phyloP scores from a whole-genome alignment of 35 echinoderm and acorn worm species.

The Acanthaster planci region DNA sequence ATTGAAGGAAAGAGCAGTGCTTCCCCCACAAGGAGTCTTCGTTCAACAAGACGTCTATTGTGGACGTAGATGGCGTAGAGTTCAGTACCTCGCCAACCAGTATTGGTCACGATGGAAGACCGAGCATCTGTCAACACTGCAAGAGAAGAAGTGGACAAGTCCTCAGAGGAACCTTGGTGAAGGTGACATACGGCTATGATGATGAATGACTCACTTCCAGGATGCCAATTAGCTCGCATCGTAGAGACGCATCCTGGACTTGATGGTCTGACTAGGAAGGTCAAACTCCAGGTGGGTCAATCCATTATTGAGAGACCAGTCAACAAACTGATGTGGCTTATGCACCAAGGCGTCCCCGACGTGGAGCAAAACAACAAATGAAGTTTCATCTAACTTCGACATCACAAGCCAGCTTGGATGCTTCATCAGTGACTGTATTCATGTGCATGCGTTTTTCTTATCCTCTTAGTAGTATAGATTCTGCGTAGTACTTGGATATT shows the following conservation, averaged over 20 bases:
- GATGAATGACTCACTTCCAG: constrained; percentile 32
- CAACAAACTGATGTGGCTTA: neutral
- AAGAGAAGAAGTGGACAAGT: constrained; percentile 59
- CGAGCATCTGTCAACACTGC: constrained; percentile 60
- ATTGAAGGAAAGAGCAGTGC: constrained; percentile 58
- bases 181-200: constrained; percentile 68
- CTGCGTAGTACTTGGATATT: too few species aligned
- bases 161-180: constrained; percentile 38
- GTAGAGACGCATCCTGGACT: constrained; percentile 31
- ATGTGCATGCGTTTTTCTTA: too few species aligned
- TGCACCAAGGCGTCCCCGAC: neutral
- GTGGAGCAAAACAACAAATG: neutral
- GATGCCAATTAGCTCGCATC: constrained; percentile 34
- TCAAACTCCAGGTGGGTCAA: constrained; percentile 28
- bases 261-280: constrained; percentile 52
- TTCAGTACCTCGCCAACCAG: constrained; percentile 65
- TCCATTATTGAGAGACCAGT: neutral
- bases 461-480: too few species aligned
- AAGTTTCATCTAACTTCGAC: too few species aligned
- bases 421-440: too few species aligned
- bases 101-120: constrained; percentile 79
- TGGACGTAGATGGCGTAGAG: constrained; percentile 63
- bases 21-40: constrained; percentile 72
- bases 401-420: too few species aligned
- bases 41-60: constrained; percentile 54